Evolutionary conservation across 2,888 invertebrate genomes (phyloP), one percentile per base, ranked within the genome.

Genomic region (Orchestes rusci): DNA sequence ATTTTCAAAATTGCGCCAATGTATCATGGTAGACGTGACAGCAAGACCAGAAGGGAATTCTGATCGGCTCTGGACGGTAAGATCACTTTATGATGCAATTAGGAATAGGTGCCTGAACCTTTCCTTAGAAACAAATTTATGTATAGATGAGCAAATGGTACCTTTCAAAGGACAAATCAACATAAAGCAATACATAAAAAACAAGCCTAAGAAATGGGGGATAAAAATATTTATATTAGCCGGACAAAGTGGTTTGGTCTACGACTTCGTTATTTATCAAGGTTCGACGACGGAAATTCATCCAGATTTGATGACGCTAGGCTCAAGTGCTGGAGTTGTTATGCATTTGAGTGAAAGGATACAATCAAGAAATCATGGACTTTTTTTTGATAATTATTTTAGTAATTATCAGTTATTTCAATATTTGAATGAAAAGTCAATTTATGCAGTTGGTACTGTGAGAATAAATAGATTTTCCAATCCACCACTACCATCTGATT

Each of bases 181-280:
- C 23, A 33, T 53, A 10, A 53, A 54, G 35, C 52, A 54, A 27
- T 56, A 52, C 35, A 39, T 53, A 2, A 54, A 48, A 45, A 45
- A 48, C 5, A 53, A 53, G 38, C 53, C 51, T 2, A 23, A 33
- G 33, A 57, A 55, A 16, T 58, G 58, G 58, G 59, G 56, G 3
- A 52, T 57, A 29, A 56, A 59, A 45, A 45, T 54, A 8, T 57
- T 54, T 48, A 58, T 60, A 4, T 50, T 49, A 45, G 52, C 53
- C 37, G 59, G 58, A 7, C 43, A 56, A 30, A 43, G 57, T 45
- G 59, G 60, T 16, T 15, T n/a, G n/a, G n/a, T 42, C 5, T 42
- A 35, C 16, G 28, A 39, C 2, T 39, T 39, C 13, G 1, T 39
- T 19, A 30, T 39, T 16, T 39, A 39, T 18, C 35, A 35, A 16